Base-by-base conservation (phyloP, 1,140 invertebrate genomes). In the Hypothenemus hampei region DNA sequence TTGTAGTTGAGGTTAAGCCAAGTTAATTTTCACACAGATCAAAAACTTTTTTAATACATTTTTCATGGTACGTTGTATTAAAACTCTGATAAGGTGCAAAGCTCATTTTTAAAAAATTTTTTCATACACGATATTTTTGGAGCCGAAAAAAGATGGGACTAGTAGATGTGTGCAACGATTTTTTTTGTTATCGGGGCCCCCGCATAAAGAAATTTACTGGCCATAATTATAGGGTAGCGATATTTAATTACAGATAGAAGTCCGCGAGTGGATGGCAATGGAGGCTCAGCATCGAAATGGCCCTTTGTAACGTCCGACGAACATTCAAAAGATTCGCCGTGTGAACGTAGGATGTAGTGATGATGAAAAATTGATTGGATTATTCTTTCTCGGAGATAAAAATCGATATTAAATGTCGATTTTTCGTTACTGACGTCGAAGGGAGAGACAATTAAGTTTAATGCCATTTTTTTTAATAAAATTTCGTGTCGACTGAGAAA, bases 141-240 rank as follows among this genome's bases (percentile, higher is more conserved):
- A 35, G 35, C 16, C 15, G 11, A 31, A 46, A 33, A 52, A 37
- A 60, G 64, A 65, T 64, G 64, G 60, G 65, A 62, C 61, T 64
- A 66, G 55, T 62, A 65, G 60, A 65, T 53, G 50, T n/a, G n/a
- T 44, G 50, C 63, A 49, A 45, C 59, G 61, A 51, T 59, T 56
- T n/a, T n/a, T n/a, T n/a, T n/a, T n/a, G n/a, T 65, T 68, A 69
- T 68, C 68, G 47, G 58, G 65, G 70, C 64, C 70, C 69, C 70
- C 68, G 69, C 70, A 69, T 66, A 64, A 65, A 68, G 70, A 72
- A 72, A 72, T 72, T 72, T 72, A 72, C 70, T 72, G 69, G 57
- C 67, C 68, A 68, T 72, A 72, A 72, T 72, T 72, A 71, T 66
- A 72, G 70, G 70, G 70, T 71, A 49, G 68, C 70, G 69, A 72